Percentiles rank a stretch among this genome's conserved stretches.
Evolutionary conservation across 2,888 invertebrate genomes (phyloP).

Genomic region (Agrotis segetum): DNA sequence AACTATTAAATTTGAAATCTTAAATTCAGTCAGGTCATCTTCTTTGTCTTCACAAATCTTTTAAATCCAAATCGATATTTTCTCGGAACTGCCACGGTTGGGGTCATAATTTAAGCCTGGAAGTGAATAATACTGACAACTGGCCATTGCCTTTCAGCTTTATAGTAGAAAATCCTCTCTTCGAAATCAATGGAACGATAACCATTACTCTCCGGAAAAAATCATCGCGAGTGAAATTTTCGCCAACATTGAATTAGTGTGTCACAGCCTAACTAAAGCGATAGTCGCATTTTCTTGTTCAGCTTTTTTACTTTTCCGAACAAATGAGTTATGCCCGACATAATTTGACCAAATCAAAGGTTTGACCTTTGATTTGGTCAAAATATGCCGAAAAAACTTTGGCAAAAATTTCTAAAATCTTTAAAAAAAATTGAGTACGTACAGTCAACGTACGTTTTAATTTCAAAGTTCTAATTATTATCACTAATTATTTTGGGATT

Average conservation of each 20-base stretch:
- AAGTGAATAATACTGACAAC: constrained; percentile 17
- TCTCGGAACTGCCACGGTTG: background rate
- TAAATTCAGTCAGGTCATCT: background rate
- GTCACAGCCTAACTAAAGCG: background rate
- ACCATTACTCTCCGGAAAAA: constrained; percentile 3
- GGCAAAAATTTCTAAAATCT: too few relatives aligned
- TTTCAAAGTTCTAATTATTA: too few relatives aligned
- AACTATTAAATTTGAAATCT: background rate
- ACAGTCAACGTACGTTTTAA: too few relatives aligned
- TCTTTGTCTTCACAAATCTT: background rate
- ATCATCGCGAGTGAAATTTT: constrained; percentile 11
- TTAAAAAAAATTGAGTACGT: too few relatives aligned
- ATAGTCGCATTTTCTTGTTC: background rate
- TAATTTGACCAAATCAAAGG: too few relatives aligned
- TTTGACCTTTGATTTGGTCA: too few relatives aligned
- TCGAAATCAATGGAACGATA: background rate
- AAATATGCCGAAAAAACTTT: too few relatives aligned
- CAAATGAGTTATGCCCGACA: background rate
- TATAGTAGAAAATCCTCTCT: constrained; percentile 5
- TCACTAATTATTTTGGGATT: too few relatives aligned
- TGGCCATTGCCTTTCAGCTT: background rate
- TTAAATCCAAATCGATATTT: background rate
- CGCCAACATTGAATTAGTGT: background rate
- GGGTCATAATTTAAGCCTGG: constrained; percentile 1
- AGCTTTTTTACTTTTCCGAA: background rate